Evolutionary conservation across 2,797 vertebrate species (phyloP).

Genomic region (Acrossocheilus fasciatus): DNA sequence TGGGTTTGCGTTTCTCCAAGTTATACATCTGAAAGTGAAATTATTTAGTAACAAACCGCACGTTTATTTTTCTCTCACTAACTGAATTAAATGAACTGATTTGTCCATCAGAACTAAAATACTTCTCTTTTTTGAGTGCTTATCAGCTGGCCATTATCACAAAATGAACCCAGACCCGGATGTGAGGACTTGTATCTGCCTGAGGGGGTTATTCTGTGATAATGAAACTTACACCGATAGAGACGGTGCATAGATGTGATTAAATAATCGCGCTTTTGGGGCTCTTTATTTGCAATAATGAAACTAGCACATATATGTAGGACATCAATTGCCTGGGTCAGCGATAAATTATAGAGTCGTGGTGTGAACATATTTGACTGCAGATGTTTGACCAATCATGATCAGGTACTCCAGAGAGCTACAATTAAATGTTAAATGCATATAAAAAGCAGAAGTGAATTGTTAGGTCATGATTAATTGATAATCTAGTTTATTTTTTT

Average conservation of each 20-base stretch:
- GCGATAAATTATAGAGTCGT: not conserved
- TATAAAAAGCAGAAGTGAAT: not conserved
- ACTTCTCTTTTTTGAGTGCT: not conserved
- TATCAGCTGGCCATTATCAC: no score
- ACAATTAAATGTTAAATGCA: not conserved
- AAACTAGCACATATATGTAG: not conserved
- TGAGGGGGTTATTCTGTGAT: not conserved
- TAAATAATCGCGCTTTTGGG: not conserved
- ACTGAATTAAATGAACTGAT: not conserved
- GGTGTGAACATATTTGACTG: not conserved
- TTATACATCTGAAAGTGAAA: not conserved
- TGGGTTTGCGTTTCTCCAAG: not conserved
- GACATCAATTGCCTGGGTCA: not conserved
- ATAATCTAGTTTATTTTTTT: no score
- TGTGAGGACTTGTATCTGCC: not conserved
- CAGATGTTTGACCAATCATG: not conserved
- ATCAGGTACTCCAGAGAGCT: not conserved
- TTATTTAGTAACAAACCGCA: not conserved
- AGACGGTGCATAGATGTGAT: not conserved
- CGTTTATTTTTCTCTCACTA: not conserved
- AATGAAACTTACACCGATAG: constrained; percentile 3
- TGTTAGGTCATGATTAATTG: no score
- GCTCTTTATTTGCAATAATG: not conserved
- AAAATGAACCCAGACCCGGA: not conserved
- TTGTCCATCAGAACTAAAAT: not conserved